Base-by-base conservation (phyloP, 2,888 invertebrate genomes). In the Xestia sexstrigata region DNA sequence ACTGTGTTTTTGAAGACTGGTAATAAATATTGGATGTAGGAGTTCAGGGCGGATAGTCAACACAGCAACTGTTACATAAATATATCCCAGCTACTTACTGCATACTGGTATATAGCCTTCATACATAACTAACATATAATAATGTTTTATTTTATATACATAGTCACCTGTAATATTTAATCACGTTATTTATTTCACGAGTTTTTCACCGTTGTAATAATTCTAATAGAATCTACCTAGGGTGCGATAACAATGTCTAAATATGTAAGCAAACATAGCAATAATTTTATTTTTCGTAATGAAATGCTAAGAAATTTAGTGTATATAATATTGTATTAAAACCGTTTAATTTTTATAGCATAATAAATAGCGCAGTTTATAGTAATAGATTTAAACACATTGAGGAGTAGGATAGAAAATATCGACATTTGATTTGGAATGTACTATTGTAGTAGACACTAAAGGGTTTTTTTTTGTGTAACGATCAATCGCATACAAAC, bases 121-220 rank as follows among this genome's bases (percentile, higher is more conserved):
- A 47, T 52, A 71, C 47, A 55, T 60, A 63, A 26, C 52, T 62
- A 74, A 76, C 58, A 85, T 76, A 65, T 49, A 35, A 67, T n/a
- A 75, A 65, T n/a, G 17, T 69, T 82, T 52, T 83, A 79, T 70
- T 78, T 82, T 70, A 72, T 70, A 74, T 73, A 85, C 63, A 62
- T 79, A 70, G 17, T 78, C 82, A 74, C 73, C 79, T 76, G 62
- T 78, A 85, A 76, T 82, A 83, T 84, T 73, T 68, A 83, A 83
- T 84, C 76, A 83, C 71, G 76, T 76, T 76, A 84, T 84, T 86
- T 80, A 84, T 83, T 86, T 72, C 55, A 72, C 62, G 30, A 67
- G 23, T 74, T 83, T 65, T 66, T 71, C 58, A 67, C 39, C 67
- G n/a, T 74, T 76, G n/a, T 73, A 72, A 70, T 52, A 70, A 70